Evolutionary conservation across 2,797 vertebrate species (phyloP), one percentile per base, ranked within the genome.

Genomic region (Lateolabrax maculatus): DNA sequence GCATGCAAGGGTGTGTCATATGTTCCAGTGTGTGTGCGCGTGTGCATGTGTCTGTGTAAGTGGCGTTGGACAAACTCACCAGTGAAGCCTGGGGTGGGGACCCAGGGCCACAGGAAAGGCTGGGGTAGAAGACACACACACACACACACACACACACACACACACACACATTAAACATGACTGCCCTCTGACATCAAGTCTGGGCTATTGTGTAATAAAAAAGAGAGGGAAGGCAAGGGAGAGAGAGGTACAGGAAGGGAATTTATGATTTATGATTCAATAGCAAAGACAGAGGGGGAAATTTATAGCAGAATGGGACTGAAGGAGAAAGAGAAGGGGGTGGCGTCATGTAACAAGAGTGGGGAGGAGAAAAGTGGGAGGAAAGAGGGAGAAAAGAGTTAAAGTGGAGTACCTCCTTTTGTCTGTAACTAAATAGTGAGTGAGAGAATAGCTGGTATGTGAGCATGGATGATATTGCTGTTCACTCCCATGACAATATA

Each of bases 31-130:
- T 73, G 52, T 73, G 71, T 75, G 64, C 71, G 56, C 21, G 8
- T 34, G 31, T 34, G 31, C 6, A 6, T 34, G 31, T 34, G 31
- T 63, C 25, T 52, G 65, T 75, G 67, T 74, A 56, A 72, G 52
- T 58, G 23, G 52, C 49, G 55, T 21, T 65, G 49, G 68, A 75
- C 71, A 58, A 79, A 82, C 79, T 83, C 46, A 79, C 63, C 25
- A 57, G 43, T 78, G 64, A 64, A 73, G 63, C 52, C 64, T 71
- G 76, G 84, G 86, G 86, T 86, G 91, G 87, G 77, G 84, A 83
- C 74, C 68, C 66, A 73, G 81, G 84, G 87, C 81, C 80, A 88
- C 91, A 93, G 94, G 93, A 94, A 93, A 90, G 85, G 77, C 89
- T 85, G 82, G 76, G 71, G 75, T 83, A 75, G 82, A 83, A 88